Evolutionary conservation across 2,113 vertebrate genomes (phyloP).

Genomic region (Embiotoca jacksoni): DNA sequence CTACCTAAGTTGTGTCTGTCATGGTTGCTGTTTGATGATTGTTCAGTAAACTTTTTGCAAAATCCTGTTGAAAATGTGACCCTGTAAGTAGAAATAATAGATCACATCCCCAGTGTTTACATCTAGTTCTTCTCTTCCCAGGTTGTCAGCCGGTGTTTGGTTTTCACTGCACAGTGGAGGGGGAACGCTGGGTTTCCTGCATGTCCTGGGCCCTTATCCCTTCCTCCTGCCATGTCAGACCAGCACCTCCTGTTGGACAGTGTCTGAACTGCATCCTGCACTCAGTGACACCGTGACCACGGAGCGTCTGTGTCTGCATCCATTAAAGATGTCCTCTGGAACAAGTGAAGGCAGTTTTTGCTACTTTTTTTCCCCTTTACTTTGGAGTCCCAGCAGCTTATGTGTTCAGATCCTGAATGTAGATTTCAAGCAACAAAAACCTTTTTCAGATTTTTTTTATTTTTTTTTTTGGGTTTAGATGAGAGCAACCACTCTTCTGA

Average conservation of each 20-base stretch:
- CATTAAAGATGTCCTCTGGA: slow-evolving; percentile 17
- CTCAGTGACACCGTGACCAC: not conserved
- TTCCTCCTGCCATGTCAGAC: slow-evolving; percentile 42
- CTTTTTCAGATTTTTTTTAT: slow-evolving; percentile 45
- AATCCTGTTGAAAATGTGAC: too few species aligned
- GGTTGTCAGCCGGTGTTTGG: slow-evolving; percentile 45
- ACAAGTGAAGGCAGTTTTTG: slow-evolving; percentile 40
- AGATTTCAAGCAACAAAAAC: slow-evolving; percentile 54
- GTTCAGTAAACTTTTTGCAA: too few species aligned
- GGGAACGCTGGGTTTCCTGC: slow-evolving; percentile 44
- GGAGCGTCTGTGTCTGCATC: not conserved
- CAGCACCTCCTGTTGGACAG: slow-evolving; percentile 53
- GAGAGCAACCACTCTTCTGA: slow-evolving; percentile 23
- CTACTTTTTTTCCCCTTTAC: slow-evolving; percentile 19
- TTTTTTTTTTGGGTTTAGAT: slow-evolving; percentile 28
- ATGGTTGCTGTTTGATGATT: too few species aligned
- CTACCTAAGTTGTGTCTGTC: too few species aligned
- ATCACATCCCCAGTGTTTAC: not conserved
- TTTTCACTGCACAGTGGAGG: slow-evolving; percentile 37
- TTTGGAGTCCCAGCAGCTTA: slow-evolving; percentile 49
- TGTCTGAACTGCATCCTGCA: slow-evolving; percentile 45
- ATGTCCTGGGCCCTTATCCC: slow-evolving; percentile 49
- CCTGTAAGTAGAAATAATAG: too few species aligned
- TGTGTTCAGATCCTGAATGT: slow-evolving; percentile 72
- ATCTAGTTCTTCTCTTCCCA: slow-evolving; percentile 32